These are phyloP conservation scores for Lycodopsis pacificus DNA, from an alignment of 2,797 vertebrate genomes.

Conservation along the genomic window DNA sequence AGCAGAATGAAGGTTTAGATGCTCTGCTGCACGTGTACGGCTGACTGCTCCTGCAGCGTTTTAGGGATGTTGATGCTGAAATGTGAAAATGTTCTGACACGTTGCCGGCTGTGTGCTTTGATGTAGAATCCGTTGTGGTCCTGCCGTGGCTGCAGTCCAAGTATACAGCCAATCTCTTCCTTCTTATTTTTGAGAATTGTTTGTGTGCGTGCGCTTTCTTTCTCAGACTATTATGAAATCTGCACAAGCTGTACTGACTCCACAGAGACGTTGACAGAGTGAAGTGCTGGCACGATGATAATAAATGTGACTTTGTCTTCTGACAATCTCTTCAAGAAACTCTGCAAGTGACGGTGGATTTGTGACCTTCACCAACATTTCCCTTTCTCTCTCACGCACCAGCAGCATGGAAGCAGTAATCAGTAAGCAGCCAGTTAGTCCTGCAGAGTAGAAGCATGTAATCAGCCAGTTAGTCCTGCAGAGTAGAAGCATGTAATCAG, in stretches of 20 bases:
- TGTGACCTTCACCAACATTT: constrained; percentile 6
- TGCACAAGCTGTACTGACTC: not conserved
- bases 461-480: too few species aligned
- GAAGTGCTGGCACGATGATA: not conserved
- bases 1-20: constrained; percentile 21
- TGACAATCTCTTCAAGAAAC: not conserved
- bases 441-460: not conserved
- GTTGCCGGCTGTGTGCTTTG: constrained; percentile 16
- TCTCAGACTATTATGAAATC: not conserved
- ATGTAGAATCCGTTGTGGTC: not conserved
- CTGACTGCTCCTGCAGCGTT: constrained; percentile 21
- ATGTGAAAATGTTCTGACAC: constrained; percentile 12
- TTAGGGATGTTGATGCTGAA: constrained; percentile 18
- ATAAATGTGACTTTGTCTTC: not conserved
- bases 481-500: too few species aligned
- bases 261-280: not conserved
- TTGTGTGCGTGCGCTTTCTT: not conserved
- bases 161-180: not conserved
- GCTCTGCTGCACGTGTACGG: constrained; percentile 19
- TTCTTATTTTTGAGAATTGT: not conserved
- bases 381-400: not conserved
- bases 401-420: not conserved
- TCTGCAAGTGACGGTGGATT: not conserved
- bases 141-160: not conserved
- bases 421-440: too few species aligned